phyloP scores from a whole-genome alignment of 2,113 vertebrate genomes.

The Chionodraco myersi region DNA sequence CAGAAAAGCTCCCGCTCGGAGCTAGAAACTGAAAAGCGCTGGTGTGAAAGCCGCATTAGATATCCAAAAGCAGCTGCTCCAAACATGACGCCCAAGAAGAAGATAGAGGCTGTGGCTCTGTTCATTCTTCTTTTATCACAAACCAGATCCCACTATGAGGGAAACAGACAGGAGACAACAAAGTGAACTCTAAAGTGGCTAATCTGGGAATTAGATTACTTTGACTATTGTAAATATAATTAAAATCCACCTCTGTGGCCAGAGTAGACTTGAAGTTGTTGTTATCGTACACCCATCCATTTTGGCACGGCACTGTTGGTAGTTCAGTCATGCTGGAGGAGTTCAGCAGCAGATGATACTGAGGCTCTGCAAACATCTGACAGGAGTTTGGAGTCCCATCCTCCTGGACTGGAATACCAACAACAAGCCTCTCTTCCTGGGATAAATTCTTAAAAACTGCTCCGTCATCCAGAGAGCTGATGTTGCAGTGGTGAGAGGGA shows the following conservation, averaged over 20 bases:
- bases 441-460: slow-evolving; percentile 82
- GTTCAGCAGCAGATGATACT: slow-evolving; percentile 83
- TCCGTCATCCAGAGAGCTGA: slow-evolving; percentile 75
- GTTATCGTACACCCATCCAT: slow-evolving; percentile 88
- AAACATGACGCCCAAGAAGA: slow-evolving; percentile 87
- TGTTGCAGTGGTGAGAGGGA: slow-evolving; percentile 85
- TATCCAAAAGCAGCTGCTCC: slow-evolving; percentile 87
- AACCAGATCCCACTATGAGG: slow-evolving; percentile 69
- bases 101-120: slow-evolving; percentile 85
- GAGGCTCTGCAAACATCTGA: slow-evolving; percentile 83
- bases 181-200: not conserved
- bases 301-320: slow-evolving; percentile 78
- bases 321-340: slow-evolving; percentile 66
- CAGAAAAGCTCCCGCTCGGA: too few species aligned
- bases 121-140: slow-evolving; percentile 74
- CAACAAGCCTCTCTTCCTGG: slow-evolving; percentile 50
- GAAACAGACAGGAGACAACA: slow-evolving; percentile 3
- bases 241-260: slow-evolving; percentile 84
- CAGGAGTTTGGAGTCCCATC: slow-evolving; percentile 86
- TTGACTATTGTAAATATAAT: not conserved
- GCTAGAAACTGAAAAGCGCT: too few species aligned
- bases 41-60: too few species aligned
- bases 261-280: slow-evolving; percentile 86
- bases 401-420: slow-evolving; percentile 80
- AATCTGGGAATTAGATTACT: not conserved